phyloP scores from a whole-genome alignment of 2,113 vertebrate genomes.

The Proterorhinus semilunaris region DNA sequence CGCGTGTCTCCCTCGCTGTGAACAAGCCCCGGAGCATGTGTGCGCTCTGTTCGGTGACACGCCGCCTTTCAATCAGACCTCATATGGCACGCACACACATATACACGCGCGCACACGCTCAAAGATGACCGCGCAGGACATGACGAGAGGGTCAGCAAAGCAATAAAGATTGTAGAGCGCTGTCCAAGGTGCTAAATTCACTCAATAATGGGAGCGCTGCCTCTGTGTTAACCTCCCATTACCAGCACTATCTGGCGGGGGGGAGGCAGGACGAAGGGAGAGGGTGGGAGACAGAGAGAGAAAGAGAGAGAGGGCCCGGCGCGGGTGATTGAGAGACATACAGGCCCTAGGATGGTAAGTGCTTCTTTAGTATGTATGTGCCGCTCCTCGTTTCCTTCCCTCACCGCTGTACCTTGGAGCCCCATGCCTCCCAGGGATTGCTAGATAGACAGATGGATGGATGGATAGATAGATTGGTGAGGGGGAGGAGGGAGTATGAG shows the following conservation, averaged over 20 bases:
- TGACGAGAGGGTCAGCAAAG: conserved; percentile 98
- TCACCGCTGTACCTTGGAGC: conserved; percentile 58
- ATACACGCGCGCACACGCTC: conserved; percentile 55
- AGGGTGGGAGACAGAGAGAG: conserved; percentile 4
- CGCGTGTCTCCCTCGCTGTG: conserved; percentile 88
- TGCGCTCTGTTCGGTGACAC: conserved; percentile 97
- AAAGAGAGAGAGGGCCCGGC: conserved; percentile 70
- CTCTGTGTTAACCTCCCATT: conserved; percentile 98
- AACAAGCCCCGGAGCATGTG: conserved; percentile 96
- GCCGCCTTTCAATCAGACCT: conserved; percentile 99
- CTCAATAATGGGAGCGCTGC: conserved; percentile 98
- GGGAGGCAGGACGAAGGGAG: conserved; percentile 70
- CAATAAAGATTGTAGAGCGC: conserved; percentile 99
- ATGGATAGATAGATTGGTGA: conserved; percentile 47
- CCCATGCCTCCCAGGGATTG: conserved; percentile 73
- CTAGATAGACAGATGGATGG: conserved; percentile 65
- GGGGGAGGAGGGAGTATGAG: conserved; percentile 45
- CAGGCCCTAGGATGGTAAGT: conserved; percentile 77
- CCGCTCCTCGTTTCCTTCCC: conserved; percentile 65
- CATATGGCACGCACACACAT: conserved; percentile 81
- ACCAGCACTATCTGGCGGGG: conserved; percentile 90
- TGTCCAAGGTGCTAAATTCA: conserved; percentile 99
- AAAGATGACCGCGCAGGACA: conserved; percentile 79
- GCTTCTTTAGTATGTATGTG: conserved; percentile 80
- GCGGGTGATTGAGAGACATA: conserved; percentile 76